Conservation (phyloP, 2,797 vertebrate species). For the Todus mexicanus region DNA sequence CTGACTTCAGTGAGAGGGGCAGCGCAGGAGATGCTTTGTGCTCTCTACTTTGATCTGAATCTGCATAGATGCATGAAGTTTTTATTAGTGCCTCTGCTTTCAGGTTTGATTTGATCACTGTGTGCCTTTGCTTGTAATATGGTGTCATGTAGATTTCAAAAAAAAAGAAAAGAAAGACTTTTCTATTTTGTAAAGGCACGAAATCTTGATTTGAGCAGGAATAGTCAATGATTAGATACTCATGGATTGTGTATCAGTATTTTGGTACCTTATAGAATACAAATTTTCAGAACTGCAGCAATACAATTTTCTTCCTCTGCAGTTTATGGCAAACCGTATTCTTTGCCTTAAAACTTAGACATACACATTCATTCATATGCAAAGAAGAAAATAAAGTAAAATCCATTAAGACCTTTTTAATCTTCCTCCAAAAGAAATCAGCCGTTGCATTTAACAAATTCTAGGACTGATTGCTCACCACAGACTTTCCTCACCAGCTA, state of each 20-base stretch:
- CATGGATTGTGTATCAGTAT: not conserved
- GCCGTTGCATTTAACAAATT: not conserved
- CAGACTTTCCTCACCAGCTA: not conserved
- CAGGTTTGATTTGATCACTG: not conserved
- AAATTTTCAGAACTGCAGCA: not conserved
- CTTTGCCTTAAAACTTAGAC: not conserved
- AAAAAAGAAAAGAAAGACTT: not conserved
- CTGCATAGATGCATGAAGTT: not conserved
- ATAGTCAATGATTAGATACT: not conserved
- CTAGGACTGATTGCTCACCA: not conserved
- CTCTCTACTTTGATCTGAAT: not conserved
- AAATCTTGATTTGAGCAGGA: not conserved
- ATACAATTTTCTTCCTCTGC: not conserved
- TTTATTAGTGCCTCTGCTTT: not conserved
- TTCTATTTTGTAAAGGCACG: not conserved
- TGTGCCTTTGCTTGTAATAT: not conserved
- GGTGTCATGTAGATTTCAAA: not conserved
- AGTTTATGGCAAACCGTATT: constrained; percentile 6
- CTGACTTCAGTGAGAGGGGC: not conserved
- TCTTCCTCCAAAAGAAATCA: constrained; percentile 27
- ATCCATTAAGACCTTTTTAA: constrained; percentile 32
- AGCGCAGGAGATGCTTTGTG: not conserved
- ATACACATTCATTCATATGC: not conserved
- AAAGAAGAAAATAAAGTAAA: constrained; percentile 35
- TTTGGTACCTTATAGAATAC: not conserved